Evolutionary conservation across 2,113 vertebrate genomes (phyloP).

Genomic region (Mustela lutreola): DNA sequence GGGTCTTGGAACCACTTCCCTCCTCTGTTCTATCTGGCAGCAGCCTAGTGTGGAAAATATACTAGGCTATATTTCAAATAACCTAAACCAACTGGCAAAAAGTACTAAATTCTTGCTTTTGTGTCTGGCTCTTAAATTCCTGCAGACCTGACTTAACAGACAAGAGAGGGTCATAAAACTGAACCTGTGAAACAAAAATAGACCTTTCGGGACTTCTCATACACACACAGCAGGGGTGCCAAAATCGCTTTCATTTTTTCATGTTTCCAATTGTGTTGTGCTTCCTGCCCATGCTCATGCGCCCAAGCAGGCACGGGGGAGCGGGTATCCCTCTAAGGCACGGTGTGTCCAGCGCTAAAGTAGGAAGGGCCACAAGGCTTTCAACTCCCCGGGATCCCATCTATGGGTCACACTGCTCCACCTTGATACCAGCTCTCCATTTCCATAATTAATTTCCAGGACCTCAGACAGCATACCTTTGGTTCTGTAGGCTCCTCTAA

Average conservation of each 20-base stretch:
- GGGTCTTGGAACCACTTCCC: slow-evolving; percentile 32
- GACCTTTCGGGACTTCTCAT: slow-evolving; percentile 74
- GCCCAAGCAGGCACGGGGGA: background rate
- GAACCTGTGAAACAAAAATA: slow-evolving; percentile 81
- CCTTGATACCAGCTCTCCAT: slow-evolving; percentile 44
- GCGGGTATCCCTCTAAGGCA: background rate
- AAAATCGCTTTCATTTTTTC: slow-evolving; percentile 69
- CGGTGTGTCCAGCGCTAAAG: accelerated
- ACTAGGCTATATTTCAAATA: slow-evolving; percentile 76
- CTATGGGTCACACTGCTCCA: slow-evolving; percentile 73
- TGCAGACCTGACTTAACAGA: slow-evolving; percentile 81
- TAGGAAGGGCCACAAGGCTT: background rate
- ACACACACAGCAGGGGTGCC: slow-evolving; percentile 65
- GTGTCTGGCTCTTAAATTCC: slow-evolving; percentile 83
- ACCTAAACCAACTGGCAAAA: slow-evolving; percentile 78
- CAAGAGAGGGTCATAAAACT: slow-evolving; percentile 80
- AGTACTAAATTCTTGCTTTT: slow-evolving; percentile 69
- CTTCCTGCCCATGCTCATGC: accelerated
- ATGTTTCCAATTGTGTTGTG: background rate
- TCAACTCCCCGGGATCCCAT: background rate
- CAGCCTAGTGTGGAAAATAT: slow-evolving; percentile 74
- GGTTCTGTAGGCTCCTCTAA: slow-evolving; percentile 73
- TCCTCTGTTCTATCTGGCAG: slow-evolving; percentile 68
- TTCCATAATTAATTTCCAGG: slow-evolving; percentile 85
- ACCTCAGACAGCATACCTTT: slow-evolving; percentile 69